Evolutionary conservation across 2,888 invertebrate genomes (phyloP).

Genomic region (Drosophila ochracea): DNA sequence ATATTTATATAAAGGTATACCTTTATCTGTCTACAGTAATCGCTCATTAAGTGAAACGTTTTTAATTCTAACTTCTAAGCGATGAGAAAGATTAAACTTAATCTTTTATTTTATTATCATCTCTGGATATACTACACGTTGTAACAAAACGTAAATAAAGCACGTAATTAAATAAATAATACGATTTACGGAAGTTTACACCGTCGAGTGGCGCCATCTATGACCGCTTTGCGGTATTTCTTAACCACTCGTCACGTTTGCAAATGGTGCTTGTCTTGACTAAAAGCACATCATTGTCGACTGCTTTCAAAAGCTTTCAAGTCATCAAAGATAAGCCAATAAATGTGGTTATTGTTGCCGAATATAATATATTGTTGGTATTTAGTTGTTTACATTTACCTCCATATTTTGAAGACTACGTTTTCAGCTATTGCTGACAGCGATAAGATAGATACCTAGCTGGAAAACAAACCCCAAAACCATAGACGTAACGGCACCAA

Average conservation of each 20-base stretch:
- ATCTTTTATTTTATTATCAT: neutral
- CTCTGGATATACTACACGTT: neutral
- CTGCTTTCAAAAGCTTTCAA: conserved; percentile 16
- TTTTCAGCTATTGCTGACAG: neutral
- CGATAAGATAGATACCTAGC: conserved; percentile 3
- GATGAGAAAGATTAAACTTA: neutral
- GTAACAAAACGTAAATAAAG: neutral
- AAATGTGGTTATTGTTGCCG: conserved; percentile 1
- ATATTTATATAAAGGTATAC: neutral
- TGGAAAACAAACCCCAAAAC: conserved; percentile 1
- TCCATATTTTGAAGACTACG: conserved; percentile 23
- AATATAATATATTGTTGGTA: neutral
- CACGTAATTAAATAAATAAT: neutral
- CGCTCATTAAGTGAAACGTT: neutral
- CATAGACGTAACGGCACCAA: neutral
- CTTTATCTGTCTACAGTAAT: neutral
- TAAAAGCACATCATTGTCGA: conserved; percentile 13
- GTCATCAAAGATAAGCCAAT: conserved; percentile 1
- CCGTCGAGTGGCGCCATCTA: conserved; percentile 31
- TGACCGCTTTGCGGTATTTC: neutral
- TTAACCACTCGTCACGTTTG: neutral
- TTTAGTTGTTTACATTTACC: conserved; percentile 34
- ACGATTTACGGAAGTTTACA: neutral
- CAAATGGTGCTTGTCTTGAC: conserved; percentile 24
- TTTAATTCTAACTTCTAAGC: neutral